Conservation (phyloP, 2,113 vertebrate genomes). For the Ondatra zibethicus region DNA sequence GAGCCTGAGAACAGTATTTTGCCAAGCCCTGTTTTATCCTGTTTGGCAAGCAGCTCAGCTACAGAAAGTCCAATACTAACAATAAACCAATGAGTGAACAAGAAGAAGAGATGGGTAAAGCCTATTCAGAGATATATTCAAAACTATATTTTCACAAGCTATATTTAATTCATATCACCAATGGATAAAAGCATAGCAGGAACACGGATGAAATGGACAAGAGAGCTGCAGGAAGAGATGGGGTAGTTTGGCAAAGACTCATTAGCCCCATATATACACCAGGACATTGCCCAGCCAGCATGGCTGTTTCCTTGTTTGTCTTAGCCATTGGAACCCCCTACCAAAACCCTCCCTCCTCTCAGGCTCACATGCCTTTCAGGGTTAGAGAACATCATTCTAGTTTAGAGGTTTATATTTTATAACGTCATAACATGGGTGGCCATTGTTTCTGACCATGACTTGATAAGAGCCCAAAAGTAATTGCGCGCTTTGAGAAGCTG, state of each 20-base stretch:
- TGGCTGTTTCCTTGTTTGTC: neutral
- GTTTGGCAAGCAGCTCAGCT: neutral
- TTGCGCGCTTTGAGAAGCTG: slow-evolving; percentile 1
- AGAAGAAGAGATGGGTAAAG: slow-evolving; percentile 12
- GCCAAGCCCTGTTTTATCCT: neutral
- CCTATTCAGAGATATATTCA: neutral
- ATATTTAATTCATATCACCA: neutral
- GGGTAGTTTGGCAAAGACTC: too few relatives aligned
- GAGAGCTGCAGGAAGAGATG: neutral
- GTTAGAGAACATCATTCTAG: neutral
- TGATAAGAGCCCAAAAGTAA: neutral
- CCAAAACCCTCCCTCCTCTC: neutral
- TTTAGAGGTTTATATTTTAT: neutral
- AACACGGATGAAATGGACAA: neutral
- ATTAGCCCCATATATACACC: neutral
- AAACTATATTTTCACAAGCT: slow-evolving; percentile 14
- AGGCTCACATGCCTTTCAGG: neutral
- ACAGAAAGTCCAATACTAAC: neutral
- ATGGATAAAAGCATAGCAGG: neutral
- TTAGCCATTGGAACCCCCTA: neutral
- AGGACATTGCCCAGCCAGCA: neutral
- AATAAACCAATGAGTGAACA: neutral
- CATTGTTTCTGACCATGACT: neutral
- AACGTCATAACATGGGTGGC: neutral
- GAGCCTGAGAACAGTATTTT: neutral